Conservation (phyloP, 2,113 vertebrate genomes). For the Malurus elegans region DNA sequence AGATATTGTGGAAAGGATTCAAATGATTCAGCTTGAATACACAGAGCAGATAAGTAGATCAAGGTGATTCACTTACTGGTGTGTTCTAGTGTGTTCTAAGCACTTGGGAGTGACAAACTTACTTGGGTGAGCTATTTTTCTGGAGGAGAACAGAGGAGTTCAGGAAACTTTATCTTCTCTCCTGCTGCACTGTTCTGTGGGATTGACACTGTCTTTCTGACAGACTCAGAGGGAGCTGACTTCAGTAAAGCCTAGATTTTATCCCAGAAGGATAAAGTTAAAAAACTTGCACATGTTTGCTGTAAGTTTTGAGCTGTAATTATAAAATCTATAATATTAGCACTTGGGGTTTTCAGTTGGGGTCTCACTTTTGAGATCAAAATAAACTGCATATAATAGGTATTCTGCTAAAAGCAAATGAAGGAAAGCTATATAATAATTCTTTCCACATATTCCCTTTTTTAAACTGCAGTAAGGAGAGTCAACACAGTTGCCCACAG, state of each 20-base stretch:
- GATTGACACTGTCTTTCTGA: neutral
- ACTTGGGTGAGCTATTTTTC: neutral
- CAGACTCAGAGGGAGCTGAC: neutral
- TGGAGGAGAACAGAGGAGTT: neutral
- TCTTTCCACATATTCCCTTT: neutral
- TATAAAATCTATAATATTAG: neutral
- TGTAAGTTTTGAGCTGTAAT: neutral
- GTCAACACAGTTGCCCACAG: neutral
- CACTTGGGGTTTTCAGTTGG: neutral
- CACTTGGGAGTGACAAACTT: neutral
- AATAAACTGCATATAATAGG: neutral
- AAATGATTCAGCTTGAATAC: neutral
- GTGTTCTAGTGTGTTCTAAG: neutral
- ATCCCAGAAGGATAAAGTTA: neutral
- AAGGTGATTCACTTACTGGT: neutral
- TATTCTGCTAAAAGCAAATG: neutral
- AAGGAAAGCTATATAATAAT: neutral
- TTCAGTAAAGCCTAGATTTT: neutral
- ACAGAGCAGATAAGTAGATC: neutral
- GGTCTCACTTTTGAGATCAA: neutral
- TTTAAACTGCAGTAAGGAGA: neutral
- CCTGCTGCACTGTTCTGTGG: neutral
- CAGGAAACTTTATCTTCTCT: neutral
- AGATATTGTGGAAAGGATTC: neutral
- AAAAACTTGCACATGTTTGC: neutral